Conservation (phyloP, 2,113 vertebrate species). For the Apteryx mantelli region DNA sequence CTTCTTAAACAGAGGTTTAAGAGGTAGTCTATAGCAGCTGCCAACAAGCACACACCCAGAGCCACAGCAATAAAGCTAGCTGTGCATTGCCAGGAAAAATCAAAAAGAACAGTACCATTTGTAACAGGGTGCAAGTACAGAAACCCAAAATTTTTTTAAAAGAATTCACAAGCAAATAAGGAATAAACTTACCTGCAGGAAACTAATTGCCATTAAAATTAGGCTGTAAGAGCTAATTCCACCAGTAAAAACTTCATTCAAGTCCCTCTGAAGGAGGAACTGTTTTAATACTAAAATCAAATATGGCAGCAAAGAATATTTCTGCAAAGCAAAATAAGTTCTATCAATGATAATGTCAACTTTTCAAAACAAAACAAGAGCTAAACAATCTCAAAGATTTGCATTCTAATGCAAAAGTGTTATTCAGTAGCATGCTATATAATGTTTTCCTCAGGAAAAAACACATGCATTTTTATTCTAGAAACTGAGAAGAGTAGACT, state of each 20-base stretch:
- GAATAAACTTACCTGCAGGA: slow-evolving; percentile 87
- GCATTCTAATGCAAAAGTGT: background rate
- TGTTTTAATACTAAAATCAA: slow-evolving; percentile 98
- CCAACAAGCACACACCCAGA: background rate
- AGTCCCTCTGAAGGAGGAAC: slow-evolving; percentile 97
- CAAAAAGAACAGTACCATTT: background rate
- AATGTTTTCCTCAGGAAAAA: background rate
- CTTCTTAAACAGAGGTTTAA: background rate
- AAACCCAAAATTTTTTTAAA: background rate
- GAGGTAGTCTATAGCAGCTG: background rate
- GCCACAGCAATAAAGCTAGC: background rate
- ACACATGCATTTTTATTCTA: background rate
- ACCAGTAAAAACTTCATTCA: slow-evolving; percentile 98
- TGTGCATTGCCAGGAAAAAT: background rate
- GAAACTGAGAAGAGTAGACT: background rate
- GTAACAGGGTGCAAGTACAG: background rate
- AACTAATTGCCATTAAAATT: slow-evolving; percentile 99
- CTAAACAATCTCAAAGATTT: background rate
- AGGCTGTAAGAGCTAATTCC: slow-evolving; percentile 99
- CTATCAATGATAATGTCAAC: background rate
- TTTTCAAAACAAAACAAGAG: background rate
- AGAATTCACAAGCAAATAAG: background rate
- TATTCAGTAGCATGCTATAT: background rate
- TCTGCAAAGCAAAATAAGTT: slow-evolving; percentile 77
- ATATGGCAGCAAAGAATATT: slow-evolving; percentile 95